Conservation (phyloP, 1,140 invertebrate genomes). For the Tetragnatha versicolor region DNA sequence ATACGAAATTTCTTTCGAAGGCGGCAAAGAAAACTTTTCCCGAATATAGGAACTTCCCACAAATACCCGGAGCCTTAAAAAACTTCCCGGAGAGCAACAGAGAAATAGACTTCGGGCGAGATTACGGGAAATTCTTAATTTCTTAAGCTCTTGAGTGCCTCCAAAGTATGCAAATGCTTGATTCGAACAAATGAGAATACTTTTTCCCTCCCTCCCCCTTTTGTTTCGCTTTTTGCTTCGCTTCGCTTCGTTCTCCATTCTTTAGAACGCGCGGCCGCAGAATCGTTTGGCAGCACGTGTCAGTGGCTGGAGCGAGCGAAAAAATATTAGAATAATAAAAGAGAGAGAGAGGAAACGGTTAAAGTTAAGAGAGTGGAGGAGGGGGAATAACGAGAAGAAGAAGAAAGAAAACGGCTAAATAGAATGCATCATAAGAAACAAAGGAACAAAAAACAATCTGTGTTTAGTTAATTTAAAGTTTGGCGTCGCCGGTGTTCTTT, state of each 20-base stretch:
- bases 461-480: conserved; percentile 55
- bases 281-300: conserved; percentile 51
- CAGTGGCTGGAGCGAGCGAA: conserved; percentile 21
- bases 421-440: conserved; percentile 53
- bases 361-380: conserved; percentile 40
- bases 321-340: conserved; percentile 4
- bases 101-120: conserved; percentile 51
- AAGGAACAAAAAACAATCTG: conserved; percentile 46
- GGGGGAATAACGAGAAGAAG: conserved; percentile 35
- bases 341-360: conserved; percentile 19
- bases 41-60: conserved; percentile 33
- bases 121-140: conserved; percentile 49
- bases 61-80: conserved; percentile 15
- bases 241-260: neutral
- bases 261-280: conserved; percentile 33
- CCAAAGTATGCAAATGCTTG: conserved; percentile 43
- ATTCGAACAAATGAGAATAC: conserved; percentile 52
- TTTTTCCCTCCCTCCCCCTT: conserved; percentile 17
- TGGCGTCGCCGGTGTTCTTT: conserved; percentile 29
- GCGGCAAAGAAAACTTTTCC: conserved; percentile 33
- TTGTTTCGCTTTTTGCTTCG: conserved; percentile 42
- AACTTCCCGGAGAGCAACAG: neutral
- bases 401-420: conserved; percentile 39
- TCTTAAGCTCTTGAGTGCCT: conserved; percentile 2
- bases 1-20: conserved; percentile 51